Percentiles rank a stretch among this genome's conserved stretches.
phyloP scores from a whole-genome alignment of 2,888 invertebrate genomes.

The Pherbina coryleti region DNA sequence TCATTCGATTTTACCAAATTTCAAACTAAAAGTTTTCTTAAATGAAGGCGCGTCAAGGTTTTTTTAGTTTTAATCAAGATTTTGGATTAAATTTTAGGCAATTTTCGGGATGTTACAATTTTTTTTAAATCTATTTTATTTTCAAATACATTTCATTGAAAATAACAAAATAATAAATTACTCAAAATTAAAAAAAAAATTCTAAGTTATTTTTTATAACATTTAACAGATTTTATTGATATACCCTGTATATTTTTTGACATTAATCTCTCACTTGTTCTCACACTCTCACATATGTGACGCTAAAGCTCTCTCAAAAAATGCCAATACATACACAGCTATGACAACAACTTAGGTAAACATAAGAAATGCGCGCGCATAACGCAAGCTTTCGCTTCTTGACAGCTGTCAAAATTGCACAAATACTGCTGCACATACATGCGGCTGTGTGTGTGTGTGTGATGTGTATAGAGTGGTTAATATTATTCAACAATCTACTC shows the following conservation, averaged over 20 bases:
- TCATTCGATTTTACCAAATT: too few species aligned
- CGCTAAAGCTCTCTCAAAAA: background rate
- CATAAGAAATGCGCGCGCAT: constrained; percentile 38
- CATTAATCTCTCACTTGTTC: background rate
- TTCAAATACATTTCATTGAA: too few species aligned
- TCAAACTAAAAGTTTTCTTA: too few species aligned
- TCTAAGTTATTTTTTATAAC: too few species aligned
- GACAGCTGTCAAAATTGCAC: constrained; percentile 34
- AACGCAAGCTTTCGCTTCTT: constrained; percentile 3
- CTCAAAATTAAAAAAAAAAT: too few species aligned
- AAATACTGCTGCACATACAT: background rate
- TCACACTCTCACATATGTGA: background rate
- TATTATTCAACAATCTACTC: background rate
- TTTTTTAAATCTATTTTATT: too few species aligned
- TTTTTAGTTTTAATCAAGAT: too few species aligned
- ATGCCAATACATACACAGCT: constrained; percentile 22
- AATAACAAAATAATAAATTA: too few species aligned
- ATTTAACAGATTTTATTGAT: too few species aligned
- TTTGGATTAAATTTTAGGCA: too few species aligned
- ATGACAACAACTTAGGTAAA: constrained; percentile 9
- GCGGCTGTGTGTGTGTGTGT: background rate
- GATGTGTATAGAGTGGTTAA: background rate
- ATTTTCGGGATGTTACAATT: too few species aligned
- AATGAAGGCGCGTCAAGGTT: too few species aligned
- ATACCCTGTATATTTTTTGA: background rate